These are phyloP conservation scores for Gryllus longicercus DNA, from an alignment of 2,888 invertebrate genomes.

Conservation along the genomic window DNA sequence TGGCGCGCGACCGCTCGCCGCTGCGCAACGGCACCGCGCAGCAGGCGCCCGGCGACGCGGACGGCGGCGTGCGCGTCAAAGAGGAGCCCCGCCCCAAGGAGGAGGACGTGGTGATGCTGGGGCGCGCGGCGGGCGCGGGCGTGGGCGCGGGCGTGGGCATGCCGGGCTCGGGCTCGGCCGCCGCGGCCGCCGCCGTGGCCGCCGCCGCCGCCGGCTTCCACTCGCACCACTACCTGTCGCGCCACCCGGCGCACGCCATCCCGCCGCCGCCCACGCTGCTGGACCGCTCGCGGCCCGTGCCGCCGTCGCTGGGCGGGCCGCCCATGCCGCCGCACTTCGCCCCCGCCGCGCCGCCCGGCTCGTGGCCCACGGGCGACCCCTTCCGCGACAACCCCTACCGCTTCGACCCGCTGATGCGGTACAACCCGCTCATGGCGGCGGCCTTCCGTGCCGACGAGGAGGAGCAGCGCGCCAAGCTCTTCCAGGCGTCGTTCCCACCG, in stretches of 20 bases:
- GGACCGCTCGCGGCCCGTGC: conserved; percentile 23
- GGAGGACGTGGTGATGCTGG: conserved; percentile 45
- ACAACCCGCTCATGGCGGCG: conserved; percentile 75
- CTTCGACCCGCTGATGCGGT: conserved; percentile 65
- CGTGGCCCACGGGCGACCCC: conserved; percentile 47
- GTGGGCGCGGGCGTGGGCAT: conserved; percentile 37
- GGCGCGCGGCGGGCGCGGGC: conserved; percentile 51
- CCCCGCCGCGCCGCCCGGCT: conserved; percentile 40
- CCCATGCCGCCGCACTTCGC: conserved; percentile 50
- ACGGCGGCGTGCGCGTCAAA: conserved; percentile 57
- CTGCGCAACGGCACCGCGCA: conserved; percentile 63
- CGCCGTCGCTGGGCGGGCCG: conserved; percentile 50
- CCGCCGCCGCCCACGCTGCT: conserved; percentile 42
- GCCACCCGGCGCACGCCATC: conserved; percentile 37
- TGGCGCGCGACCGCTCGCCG: conserved; percentile 66
- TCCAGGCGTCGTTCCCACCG: conserved; percentile 56
- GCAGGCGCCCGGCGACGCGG: conserved; percentile 44
- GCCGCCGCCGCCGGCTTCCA: conserved; percentile 49
- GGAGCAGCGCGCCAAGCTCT: conserved; percentile 72
- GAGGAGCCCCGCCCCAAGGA: conserved; percentile 55
- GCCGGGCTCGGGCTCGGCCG: conserved; percentile 33
- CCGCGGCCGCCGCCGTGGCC: conserved; percentile 49
- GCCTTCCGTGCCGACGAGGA: conserved; percentile 63
- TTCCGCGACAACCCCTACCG: conserved; percentile 63
- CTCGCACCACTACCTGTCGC: conserved; percentile 43